Evolutionary conservation across 2,113 vertebrate species (phyloP).

Genomic region (Hyperoodon ampullatus): DNA sequence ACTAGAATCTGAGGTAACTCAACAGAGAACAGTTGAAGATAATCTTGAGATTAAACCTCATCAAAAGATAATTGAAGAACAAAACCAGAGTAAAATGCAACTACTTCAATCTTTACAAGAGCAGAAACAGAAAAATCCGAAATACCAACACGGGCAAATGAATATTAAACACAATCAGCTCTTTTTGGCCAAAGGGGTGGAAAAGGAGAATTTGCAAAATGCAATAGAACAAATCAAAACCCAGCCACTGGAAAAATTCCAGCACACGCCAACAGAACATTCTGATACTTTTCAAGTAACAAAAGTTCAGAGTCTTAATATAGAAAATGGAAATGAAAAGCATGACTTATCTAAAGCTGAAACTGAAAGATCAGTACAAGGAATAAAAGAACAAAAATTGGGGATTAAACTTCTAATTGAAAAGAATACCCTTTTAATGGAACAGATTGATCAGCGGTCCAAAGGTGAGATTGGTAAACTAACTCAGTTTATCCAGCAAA

Average conservation of each 20-base stretch:
- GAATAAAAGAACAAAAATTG: constrained; percentile 93
- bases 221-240: constrained; percentile 85
- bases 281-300: constrained; percentile 89
- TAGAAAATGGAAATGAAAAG: constrained; percentile 93
- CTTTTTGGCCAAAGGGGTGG: constrained; percentile 90
- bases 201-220: constrained; percentile 88
- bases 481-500: constrained; percentile 91
- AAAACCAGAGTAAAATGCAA: constrained; percentile 86
- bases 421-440: constrained; percentile 88
- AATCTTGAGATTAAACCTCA: constrained; percentile 81
- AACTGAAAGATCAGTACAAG: constrained; percentile 89
- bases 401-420: constrained; percentile 93
- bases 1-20: constrained; percentile 90
- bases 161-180: constrained; percentile 89
- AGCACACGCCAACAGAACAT: constrained; percentile 79
- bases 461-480: constrained; percentile 91
- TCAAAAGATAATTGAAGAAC: constrained; percentile 89
- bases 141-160: constrained; percentile 86
- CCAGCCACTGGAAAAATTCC: constrained; percentile 80
- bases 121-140: constrained; percentile 70
- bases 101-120: constrained; percentile 91
- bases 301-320: constrained; percentile 89
- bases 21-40: constrained; percentile 86
- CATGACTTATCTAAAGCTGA: constrained; percentile 93
- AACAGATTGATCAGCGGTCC: constrained; percentile 91